phyloP scores from a whole-genome alignment of 2,113 vertebrate genomes.

The Echinops telfairi region DNA sequence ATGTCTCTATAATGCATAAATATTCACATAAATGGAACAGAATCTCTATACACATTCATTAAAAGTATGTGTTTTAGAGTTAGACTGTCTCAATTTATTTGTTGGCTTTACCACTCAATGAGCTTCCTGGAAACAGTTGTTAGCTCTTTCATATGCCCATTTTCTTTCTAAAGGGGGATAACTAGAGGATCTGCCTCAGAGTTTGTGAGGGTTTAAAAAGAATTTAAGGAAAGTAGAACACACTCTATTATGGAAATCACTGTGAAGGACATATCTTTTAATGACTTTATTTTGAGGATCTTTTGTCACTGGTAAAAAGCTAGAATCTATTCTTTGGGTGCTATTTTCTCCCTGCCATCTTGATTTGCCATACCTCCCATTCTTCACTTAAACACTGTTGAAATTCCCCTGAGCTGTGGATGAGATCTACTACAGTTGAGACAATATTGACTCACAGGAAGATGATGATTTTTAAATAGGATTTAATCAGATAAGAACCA shows the following conservation, averaged over 20 bases:
- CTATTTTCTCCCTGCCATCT: background rate
- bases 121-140: background rate
- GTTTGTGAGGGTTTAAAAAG: background rate
- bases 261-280: background rate
- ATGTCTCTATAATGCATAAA: background rate
- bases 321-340: background rate
- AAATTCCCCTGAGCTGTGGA: background rate
- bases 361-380: background rate
- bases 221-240: background rate
- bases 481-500: constrained; percentile 1
- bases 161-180: background rate
- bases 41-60: background rate
- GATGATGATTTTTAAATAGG: constrained; percentile 6
- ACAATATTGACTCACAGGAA: background rate
- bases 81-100: background rate
- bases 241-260: background rate
- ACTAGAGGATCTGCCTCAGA: background rate
- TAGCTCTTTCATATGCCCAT: background rate
- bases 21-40: background rate
- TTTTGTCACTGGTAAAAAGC: background rate
- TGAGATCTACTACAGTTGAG: background rate
- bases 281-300: background rate
- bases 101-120: background rate
- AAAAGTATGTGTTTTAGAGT: background rate
- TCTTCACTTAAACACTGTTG: background rate